phyloP scores from a whole-genome alignment of 2,888 invertebrate genomes.

The Ariolimax columbianus region DNA sequence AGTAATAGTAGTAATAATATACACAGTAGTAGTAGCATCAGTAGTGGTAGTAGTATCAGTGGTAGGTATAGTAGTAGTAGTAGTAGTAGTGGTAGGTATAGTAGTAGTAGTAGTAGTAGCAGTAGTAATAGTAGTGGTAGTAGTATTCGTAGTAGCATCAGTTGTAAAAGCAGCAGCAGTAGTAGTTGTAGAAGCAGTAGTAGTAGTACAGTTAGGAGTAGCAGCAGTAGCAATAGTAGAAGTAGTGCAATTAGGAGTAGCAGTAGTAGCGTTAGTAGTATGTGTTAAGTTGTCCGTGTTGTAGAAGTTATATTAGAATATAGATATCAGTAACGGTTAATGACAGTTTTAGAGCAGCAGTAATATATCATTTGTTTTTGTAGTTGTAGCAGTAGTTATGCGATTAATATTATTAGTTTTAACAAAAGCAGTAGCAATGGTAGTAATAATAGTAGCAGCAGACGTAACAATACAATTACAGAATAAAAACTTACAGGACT shows the following conservation, averaged over 20 bases:
- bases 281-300: no score
- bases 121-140: conserved; percentile 16
- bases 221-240: conserved; percentile 26
- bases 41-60: conserved; percentile 10
- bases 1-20: conserved; percentile 18
- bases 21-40: conserved; percentile 6
- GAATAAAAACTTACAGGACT: neutral
- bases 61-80: neutral
- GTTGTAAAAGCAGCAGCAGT: neutral
- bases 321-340: no score
- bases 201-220: conserved; percentile 1
- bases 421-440: neutral
- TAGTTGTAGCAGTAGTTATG: conserved; percentile 24
- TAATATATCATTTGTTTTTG: no score
- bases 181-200: neutral
- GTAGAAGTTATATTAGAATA: no score
- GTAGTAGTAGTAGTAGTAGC: conserved; percentile 16
- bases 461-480: no score
- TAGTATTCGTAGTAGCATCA: conserved; percentile 7
- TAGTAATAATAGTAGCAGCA: neutral
- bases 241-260: conserved; percentile 10
- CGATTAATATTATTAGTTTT: conserved; percentile 17
- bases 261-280: neutral
- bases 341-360: no score
- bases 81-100: conserved; percentile 5